Percentiles rank a stretch among this genome's conserved stretches.
Evolutionary conservation across 2,797 vertebrate species (phyloP).

Genomic region (Oophaga sylvatica): DNA sequence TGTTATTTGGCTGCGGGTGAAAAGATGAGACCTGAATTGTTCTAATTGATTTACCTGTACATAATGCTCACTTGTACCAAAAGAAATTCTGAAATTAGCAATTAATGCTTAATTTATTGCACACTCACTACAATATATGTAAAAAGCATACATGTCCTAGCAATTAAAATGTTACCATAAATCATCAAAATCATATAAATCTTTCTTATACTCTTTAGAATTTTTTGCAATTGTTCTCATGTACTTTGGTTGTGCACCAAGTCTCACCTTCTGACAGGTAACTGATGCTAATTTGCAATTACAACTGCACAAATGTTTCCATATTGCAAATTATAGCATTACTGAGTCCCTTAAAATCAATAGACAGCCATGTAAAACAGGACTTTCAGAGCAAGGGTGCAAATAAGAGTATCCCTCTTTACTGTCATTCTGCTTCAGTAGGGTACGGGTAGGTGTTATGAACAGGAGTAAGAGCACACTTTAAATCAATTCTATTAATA

Average conservation of each 20-base stretch:
- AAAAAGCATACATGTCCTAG: background rate
- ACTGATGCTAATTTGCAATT: background rate
- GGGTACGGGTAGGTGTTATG: too few relatives aligned
- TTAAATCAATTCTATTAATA: too few relatives aligned
- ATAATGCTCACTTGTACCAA: background rate
- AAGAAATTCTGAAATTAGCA: background rate
- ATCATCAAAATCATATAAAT: background rate
- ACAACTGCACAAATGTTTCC: background rate
- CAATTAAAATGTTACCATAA: background rate
- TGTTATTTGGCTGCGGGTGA: background rate
- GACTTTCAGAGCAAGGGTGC: background rate
- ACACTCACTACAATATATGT: background rate
- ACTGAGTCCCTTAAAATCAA: background rate
- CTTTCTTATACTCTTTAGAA: too few relatives aligned
- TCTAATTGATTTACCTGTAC: background rate
- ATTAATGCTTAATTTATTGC: background rate
- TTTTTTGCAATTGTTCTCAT: background rate
- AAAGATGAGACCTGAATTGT: background rate
- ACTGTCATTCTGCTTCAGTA: background rate
- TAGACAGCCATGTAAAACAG: background rate
- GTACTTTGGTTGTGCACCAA: background rate
- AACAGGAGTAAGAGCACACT: background rate
- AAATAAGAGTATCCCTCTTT: background rate
- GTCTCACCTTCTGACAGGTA: background rate
- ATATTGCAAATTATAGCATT: background rate